A percentile compares a stretch with the other conserved stretches of the same genome.
phyloP scores from a whole-genome alignment of 2,113 vertebrate species.

The Meleagris gallopavo region DNA sequence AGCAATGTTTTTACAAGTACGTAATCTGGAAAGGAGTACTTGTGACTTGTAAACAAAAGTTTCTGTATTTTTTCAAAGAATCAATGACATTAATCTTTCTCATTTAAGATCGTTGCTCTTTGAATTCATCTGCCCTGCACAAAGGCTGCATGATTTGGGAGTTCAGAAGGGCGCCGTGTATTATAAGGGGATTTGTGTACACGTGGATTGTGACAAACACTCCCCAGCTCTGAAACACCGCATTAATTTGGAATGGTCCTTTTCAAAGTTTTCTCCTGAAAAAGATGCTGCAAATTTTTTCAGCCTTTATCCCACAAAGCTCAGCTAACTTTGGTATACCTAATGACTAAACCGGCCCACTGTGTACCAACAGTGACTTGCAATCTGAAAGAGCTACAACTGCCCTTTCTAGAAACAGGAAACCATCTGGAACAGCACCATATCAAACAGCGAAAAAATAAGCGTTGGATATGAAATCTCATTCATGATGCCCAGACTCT shows the following conservation, averaged over 20 bases:
- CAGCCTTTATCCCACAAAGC: not conserved
- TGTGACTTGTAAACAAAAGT: not conserved
- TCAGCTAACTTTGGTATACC: not conserved
- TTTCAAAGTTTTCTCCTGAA: not conserved
- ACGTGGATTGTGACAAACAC: not conserved
- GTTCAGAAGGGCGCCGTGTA: not conserved
- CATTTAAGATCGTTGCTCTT: not conserved
- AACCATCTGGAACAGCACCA: not conserved
- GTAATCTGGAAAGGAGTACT: not conserved
- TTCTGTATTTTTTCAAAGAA: not conserved
- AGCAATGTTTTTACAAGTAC: not conserved
- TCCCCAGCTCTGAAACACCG: not conserved
- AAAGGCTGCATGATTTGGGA: not conserved
- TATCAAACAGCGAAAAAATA: not conserved
- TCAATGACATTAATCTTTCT: not conserved
- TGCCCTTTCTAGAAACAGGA: not conserved
- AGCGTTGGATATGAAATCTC: not conserved
- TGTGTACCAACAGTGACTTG: not conserved
- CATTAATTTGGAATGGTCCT: not conserved
- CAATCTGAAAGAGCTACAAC: not conserved
- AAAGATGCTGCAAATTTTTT: not conserved
- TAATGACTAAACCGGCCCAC: not conserved
- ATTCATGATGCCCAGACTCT: not conserved
- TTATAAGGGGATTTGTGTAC: not conserved
- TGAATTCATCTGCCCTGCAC: not conserved